A percentile compares a stretch with the other conserved stretches of the same genome.
Evolutionary conservation across 2,113 vertebrate genomes (phyloP).

Genomic region (Acanthochromis polyacanthus): DNA sequence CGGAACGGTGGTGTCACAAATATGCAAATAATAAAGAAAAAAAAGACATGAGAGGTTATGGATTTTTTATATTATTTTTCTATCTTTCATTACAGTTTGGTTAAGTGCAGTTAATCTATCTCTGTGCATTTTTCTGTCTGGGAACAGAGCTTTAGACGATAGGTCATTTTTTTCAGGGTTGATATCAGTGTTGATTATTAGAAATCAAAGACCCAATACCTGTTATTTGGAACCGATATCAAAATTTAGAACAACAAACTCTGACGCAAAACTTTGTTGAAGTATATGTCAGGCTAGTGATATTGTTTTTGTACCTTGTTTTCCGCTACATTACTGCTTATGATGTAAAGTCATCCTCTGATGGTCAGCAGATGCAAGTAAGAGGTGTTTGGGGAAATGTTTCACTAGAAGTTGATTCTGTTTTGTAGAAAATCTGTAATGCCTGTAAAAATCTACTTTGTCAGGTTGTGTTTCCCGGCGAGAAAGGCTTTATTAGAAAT

Average conservation of each 20-base stretch:
- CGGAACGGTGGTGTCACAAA: background rate
- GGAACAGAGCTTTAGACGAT: no score
- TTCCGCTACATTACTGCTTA: constrained; percentile 4
- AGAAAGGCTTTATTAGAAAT: constrained; percentile 36
- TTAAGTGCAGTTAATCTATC: no score
- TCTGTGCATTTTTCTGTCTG: no score
- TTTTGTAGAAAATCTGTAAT: background rate
- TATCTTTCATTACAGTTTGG: background rate
- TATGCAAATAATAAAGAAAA: background rate
- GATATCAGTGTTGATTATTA: no score
- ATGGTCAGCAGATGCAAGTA: constrained; percentile 5
- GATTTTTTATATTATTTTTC: background rate
- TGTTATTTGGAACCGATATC: no score
- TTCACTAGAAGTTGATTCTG: constrained; percentile 12
- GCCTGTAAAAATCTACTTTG: constrained; percentile 3
- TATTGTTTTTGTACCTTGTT: background rate
- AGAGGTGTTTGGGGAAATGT: constrained; percentile 21
- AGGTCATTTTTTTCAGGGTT: no score
- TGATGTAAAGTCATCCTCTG: constrained; percentile 10
- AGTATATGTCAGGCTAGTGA: no score
- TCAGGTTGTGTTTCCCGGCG: constrained; percentile 27
- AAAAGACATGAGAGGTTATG: background rate
- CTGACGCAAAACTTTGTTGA: no score
- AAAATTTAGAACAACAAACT: no score
- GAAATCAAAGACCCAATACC: no score